Evolutionary conservation across 1,140 invertebrate species (phyloP).

Genomic region (Neomicropteryx cornuta): DNA sequence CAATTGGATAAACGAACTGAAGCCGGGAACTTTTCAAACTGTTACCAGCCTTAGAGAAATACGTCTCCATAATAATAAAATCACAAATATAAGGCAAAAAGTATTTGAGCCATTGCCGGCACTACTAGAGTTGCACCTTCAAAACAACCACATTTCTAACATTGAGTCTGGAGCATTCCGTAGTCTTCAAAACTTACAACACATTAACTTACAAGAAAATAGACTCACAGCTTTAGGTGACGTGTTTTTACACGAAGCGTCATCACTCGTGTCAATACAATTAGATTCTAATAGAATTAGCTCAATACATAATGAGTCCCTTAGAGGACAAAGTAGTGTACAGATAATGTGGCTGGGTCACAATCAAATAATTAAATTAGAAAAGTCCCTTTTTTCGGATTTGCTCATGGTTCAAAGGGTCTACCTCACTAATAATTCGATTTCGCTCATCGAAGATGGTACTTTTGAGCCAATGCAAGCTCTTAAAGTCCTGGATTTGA

Average conservation of each 20-base stretch:
- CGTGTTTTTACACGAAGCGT: constrained; percentile 61
- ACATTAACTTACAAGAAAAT: constrained; percentile 81
- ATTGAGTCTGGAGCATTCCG: constrained; percentile 77
- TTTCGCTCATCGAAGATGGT: constrained; percentile 63
- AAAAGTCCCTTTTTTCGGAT: constrained; percentile 62
- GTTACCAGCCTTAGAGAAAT: constrained; percentile 66
- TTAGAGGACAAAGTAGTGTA: constrained; percentile 65
- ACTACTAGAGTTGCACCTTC: constrained; percentile 73
- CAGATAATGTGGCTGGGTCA: constrained; percentile 80
- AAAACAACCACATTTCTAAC: constrained; percentile 71
- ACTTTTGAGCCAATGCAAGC: constrained; percentile 28
- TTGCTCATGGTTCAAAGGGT: constrained; percentile 61
- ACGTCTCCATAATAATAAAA: constrained; percentile 76
- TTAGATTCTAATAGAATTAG: constrained; percentile 72
- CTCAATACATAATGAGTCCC: constrained; percentile 64
- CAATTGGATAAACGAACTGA: constrained; percentile 74
- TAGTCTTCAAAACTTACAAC: constrained; percentile 71
- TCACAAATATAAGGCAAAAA: constrained; percentile 59
- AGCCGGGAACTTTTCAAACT: constrained; percentile 67
- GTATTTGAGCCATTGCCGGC: constrained; percentile 71
- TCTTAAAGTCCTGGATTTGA: constrained; percentile 29
- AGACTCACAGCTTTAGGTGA: constrained; percentile 64
- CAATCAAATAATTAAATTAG: constrained; percentile 65
- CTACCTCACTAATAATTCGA: constrained; percentile 75
- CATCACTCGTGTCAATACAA: constrained; percentile 74